Evolutionary conservation across 1,140 invertebrate genomes (phyloP).

Genomic region (Saccostrea echinata): DNA sequence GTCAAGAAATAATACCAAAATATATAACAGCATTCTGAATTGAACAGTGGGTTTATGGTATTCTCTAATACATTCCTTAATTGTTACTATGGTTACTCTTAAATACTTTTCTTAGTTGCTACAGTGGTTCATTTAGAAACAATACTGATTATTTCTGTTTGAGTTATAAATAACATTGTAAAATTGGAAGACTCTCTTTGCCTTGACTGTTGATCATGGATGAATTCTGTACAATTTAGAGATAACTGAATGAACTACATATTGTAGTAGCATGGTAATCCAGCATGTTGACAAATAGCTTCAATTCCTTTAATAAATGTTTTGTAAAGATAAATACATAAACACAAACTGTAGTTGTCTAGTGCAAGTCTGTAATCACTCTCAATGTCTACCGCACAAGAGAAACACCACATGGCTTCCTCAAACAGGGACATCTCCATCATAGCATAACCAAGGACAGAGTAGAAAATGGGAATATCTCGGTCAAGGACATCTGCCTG

Average conservation of each 20-base stretch:
- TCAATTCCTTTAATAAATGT: slow-evolving; percentile 61
- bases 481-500: slow-evolving; percentile 69
- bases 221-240: not conserved
- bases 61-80: too few relatives aligned
- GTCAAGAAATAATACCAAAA: too few relatives aligned
- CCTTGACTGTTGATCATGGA: not conserved
- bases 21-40: too few relatives aligned
- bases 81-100: too few relatives aligned
- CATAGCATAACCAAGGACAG: slow-evolving; percentile 74
- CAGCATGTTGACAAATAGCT: slow-evolving; percentile 58
- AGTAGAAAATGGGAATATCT: slow-evolving; percentile 72
- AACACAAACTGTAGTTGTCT: slow-evolving; percentile 75
- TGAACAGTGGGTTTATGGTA: too few relatives aligned
- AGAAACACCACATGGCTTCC: slow-evolving; percentile 72
- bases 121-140: not conserved
- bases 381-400: slow-evolving; percentile 68
- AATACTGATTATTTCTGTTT: not conserved
- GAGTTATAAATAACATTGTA: not conserved
- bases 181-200: not conserved
- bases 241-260: not conserved
- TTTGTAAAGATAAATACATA: slow-evolving; percentile 64
- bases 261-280: slow-evolving; percentile 38
- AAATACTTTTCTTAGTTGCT: too few relatives aligned
- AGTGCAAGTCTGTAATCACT: slow-evolving; percentile 73
- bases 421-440: slow-evolving; percentile 75